These are phyloP conservation scores for Caenorhabditis briggsae DNA, from an alignment of 1,140 invertebrate genomes.

Conservation along the genomic window DNA sequence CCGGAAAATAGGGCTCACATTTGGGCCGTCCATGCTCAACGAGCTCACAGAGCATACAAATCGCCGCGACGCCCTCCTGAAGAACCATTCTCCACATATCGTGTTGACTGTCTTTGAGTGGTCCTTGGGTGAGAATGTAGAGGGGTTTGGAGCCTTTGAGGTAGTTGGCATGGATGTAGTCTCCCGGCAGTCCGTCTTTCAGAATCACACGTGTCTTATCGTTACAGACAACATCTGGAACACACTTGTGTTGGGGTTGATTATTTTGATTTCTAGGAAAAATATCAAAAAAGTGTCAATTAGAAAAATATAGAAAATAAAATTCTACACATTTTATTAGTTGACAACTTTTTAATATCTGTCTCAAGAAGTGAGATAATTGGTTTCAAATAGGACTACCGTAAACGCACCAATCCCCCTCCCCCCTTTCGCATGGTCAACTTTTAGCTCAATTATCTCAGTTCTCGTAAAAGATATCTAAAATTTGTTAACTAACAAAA, in stretches of 20 bases:
- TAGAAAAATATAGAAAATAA: too few relatives aligned
- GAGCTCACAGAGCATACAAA: conserved; percentile 44
- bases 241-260: neutral
- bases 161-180: conserved; percentile 52
- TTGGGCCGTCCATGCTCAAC: neutral
- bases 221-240: conserved; percentile 16
- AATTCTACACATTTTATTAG: too few relatives aligned
- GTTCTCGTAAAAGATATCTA: too few relatives aligned
- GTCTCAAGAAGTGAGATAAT: too few relatives aligned
- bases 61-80: conserved; percentile 24
- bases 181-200: conserved; percentile 29
- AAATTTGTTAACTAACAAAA: too few relatives aligned
- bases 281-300: too few relatives aligned
- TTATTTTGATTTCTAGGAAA: neutral
- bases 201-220: conserved; percentile 44
- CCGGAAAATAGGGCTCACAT: conserved; percentile 39
- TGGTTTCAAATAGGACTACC: too few relatives aligned
- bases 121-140: conserved; percentile 17
- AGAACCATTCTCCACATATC: conserved; percentile 52
- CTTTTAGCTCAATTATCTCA: too few relatives aligned
- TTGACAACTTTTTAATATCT: too few relatives aligned
- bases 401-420: too few relatives aligned
- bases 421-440: too few relatives aligned
- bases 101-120: neutral
- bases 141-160: conserved; percentile 13